Evolutionary conservation across 2,113 vertebrate genomes (phyloP).

Genomic region (Notechis scutatus): DNA sequence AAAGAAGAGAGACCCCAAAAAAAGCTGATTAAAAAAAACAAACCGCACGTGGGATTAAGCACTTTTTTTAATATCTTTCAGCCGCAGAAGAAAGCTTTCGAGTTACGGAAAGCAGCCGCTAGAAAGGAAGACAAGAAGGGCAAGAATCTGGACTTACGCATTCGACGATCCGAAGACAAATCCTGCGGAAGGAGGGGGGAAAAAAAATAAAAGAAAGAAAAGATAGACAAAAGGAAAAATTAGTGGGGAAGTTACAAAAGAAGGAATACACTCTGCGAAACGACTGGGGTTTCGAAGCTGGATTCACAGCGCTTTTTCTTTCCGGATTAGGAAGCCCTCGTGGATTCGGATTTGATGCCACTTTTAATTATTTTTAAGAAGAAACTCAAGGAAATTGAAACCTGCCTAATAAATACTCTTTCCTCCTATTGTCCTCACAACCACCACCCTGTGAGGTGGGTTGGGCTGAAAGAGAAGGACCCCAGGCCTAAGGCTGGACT

Average conservation of each 20-base stretch:
- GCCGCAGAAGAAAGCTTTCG: neutral
- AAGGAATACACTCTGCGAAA: fast-evolving
- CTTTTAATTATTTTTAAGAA: neutral
- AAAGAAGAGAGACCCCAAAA: neutral
- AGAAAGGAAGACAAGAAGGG: neutral
- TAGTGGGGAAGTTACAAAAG: conserved; percentile 8
- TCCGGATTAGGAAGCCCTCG: neutral
- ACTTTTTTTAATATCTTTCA: neutral
- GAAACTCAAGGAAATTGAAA: neutral
- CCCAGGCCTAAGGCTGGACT: neutral
- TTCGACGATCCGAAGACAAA: conserved; percentile 74
- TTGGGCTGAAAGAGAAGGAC: neutral
- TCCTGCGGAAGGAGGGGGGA: conserved; percentile 42
- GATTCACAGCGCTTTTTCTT: neutral
- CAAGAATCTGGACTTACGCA: conserved; percentile 65
- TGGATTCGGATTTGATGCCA: neutral
- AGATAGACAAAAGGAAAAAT: conserved; percentile 22
- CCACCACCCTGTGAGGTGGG: neutral
- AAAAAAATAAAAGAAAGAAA: neutral
- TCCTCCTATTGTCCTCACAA: neutral
- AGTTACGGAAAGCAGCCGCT: neutral
- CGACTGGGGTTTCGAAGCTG: no score
- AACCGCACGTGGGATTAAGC: neutral
- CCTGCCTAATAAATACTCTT: neutral
- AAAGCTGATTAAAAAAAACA: neutral